A percentile compares a stretch with the other conserved stretches of the same genome.
phyloP scores from a whole-genome alignment of 92 coral and sea anemone genomes.

The Nematostella vectensis region DNA sequence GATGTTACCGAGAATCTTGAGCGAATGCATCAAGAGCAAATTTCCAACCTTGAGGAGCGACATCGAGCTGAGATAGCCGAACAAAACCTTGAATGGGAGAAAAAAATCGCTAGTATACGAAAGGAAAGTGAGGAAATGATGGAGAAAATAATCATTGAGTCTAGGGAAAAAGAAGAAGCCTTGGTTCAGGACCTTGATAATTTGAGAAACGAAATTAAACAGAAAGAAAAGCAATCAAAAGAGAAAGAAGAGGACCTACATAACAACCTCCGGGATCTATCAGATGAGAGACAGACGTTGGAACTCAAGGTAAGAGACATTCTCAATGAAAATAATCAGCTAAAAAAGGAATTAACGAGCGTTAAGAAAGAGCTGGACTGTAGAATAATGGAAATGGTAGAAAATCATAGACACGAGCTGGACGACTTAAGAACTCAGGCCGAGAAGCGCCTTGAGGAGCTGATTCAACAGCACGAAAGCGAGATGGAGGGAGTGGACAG shows the following conservation, averaged over 20 bases:
- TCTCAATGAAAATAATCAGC: conserved; percentile 55
- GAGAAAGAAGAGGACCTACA: conserved; percentile 60
- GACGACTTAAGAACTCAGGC: conserved; percentile 65
- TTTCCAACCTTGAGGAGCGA: conserved; percentile 68
- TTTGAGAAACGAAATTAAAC: conserved; percentile 59
- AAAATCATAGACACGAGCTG: conserved; percentile 62
- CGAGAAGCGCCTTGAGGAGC: conserved; percentile 48
- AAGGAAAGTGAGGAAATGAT: conserved; percentile 73
- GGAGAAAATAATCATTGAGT: conserved; percentile 72
- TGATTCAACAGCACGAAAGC: conserved; percentile 63
- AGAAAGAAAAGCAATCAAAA: conserved; percentile 36
- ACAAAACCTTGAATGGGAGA: conserved; percentile 82
- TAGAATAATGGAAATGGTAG: conserved; percentile 75
- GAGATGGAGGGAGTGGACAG: conserved; percentile 34
- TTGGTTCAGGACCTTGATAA: conserved; percentile 49
- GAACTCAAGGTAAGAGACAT: conserved; percentile 70
- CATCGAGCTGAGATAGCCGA: conserved; percentile 76
- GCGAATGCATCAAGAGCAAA: conserved; percentile 63
- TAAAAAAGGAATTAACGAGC: conserved; percentile 51
- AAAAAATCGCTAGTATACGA: conserved; percentile 68
- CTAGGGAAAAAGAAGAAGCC: conserved; percentile 82
- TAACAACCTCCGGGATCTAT: conserved; percentile 32
- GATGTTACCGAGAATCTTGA: conserved; percentile 71
- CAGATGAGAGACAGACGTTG: conserved; percentile 60
- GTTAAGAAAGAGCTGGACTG: conserved; percentile 63